phyloP scores from a whole-genome alignment of 2,888 invertebrate genomes.

The Drosophila greeni region DNA sequence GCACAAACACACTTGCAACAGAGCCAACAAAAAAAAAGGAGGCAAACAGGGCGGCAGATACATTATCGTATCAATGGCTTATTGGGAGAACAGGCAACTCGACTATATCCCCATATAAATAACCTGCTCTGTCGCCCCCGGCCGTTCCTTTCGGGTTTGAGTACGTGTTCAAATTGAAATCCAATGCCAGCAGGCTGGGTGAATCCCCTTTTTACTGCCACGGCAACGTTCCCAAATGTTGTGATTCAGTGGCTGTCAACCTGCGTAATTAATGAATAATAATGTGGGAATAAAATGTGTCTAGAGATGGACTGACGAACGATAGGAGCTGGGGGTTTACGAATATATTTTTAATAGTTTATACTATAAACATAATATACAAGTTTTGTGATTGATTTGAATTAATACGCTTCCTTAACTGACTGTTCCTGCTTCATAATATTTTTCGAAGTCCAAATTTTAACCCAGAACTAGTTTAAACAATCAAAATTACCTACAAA shows the following conservation, averaged over 20 bases:
- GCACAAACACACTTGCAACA: conserved; percentile 35
- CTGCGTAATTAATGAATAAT: conserved; percentile 25
- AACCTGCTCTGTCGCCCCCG: conserved; percentile 27
- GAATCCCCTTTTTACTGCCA: conserved; percentile 12
- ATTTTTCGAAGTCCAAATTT: background rate
- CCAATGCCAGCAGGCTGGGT: conserved; percentile 48
- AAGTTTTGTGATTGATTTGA: no score
- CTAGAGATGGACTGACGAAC: background rate
- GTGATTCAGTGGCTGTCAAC: conserved; percentile 38
- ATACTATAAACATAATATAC: no score
- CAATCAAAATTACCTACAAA: conserved; percentile 1
- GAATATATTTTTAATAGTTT: no score
- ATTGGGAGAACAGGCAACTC: conserved; percentile 40
- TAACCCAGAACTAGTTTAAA: background rate
- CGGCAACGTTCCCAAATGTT: background rate
- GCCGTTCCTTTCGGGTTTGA: background rate
- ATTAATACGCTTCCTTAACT: no score
- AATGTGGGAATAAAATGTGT: background rate
- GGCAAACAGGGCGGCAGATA: conserved; percentile 38
- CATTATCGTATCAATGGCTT: conserved; percentile 71
- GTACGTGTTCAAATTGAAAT: conserved; percentile 64
- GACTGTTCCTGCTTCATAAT: background rate
- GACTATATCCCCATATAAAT: conserved; percentile 38
- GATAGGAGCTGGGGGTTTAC: no score
- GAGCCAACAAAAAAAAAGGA: background rate